A percentile compares a stretch with the other conserved stretches of the same genome.
phyloP scores from a whole-genome alignment of 2,113 vertebrate genomes.

The Gymnocephalus cernua region DNA sequence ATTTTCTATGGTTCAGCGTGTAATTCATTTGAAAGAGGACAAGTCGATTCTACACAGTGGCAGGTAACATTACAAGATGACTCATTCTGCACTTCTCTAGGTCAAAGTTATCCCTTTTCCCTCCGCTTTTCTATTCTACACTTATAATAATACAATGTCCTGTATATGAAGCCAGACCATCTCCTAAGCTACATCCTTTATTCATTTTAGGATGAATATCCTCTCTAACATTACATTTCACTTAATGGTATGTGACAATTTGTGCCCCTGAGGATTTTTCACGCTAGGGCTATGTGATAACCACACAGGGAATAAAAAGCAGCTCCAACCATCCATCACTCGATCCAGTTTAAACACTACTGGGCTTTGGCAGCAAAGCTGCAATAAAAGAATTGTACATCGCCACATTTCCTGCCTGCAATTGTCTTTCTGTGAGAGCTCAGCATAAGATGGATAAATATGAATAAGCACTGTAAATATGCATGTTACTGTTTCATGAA shows the following conservation, averaged over 20 bases:
- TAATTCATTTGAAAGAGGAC: conserved; percentile 48
- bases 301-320: conserved; percentile 47
- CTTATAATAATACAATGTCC: conserved; percentile 14
- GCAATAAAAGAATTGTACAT: conserved; percentile 67
- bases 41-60: conserved; percentile 10
- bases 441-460: conserved; percentile 43
- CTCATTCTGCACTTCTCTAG: conserved; percentile 36
- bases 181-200: conserved; percentile 30
- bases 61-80: conserved; percentile 54
- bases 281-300: conserved; percentile 57
- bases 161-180: conserved; percentile 42
- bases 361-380: conserved; percentile 66
- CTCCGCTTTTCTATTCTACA: conserved; percentile 3
- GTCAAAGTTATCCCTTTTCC: conserved; percentile 16
- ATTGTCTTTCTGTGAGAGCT: conserved; percentile 33
- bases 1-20: conserved; percentile 32
- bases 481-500: neutral
- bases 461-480: conserved; percentile 36
- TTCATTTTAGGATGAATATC: conserved; percentile 53
- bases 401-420: conserved; percentile 52
- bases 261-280: conserved; percentile 51
- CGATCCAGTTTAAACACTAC: conserved; percentile 69
- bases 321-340: conserved; percentile 61
- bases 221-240: conserved; percentile 63
- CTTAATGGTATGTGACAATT: conserved; percentile 63